These are phyloP conservation scores for Orchestes rusci DNA, from an alignment of 2,888 invertebrate species.

Conservation along the genomic window DNA sequence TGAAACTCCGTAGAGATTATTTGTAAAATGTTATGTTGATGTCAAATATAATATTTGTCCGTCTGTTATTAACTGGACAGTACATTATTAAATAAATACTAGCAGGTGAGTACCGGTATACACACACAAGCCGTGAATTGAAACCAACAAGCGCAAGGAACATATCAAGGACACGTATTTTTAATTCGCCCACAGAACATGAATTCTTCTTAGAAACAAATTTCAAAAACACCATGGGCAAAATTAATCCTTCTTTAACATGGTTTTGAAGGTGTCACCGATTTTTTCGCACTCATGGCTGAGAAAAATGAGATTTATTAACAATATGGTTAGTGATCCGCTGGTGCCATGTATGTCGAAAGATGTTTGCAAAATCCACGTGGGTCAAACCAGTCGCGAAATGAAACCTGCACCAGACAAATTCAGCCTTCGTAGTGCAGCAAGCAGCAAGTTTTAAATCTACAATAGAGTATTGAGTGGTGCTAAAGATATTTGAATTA, in stretches of 20 bases:
- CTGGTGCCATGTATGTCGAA: conserved; percentile 31
- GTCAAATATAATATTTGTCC: too few species aligned
- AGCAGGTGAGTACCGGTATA: too few species aligned
- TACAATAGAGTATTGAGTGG: too few species aligned
- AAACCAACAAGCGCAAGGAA: too few species aligned
- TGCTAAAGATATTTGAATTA: neutral
- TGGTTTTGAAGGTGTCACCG: neutral
- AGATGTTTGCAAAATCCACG: conserved; percentile 30
- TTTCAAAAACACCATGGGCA: neutral
- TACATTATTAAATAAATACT: too few species aligned
- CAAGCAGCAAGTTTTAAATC: neutral
- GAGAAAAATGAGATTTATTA: conserved; percentile 17
- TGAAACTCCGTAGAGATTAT: too few species aligned
- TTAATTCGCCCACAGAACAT: neutral
- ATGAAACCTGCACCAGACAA: conserved; percentile 22
- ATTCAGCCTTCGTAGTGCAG: conserved; percentile 8
- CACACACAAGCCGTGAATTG: too few species aligned
- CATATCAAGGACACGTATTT: neutral
- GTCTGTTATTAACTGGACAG: too few species aligned
- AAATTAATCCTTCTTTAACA: neutral
- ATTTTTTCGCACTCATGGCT: neutral
- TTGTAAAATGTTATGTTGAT: too few species aligned
- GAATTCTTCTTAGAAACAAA: neutral
- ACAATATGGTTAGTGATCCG: conserved; percentile 32
- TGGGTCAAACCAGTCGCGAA: conserved; percentile 34